Evolutionary conservation across 1,140 invertebrate species (phyloP).

Genomic region (Leptopilina clavipes): DNA sequence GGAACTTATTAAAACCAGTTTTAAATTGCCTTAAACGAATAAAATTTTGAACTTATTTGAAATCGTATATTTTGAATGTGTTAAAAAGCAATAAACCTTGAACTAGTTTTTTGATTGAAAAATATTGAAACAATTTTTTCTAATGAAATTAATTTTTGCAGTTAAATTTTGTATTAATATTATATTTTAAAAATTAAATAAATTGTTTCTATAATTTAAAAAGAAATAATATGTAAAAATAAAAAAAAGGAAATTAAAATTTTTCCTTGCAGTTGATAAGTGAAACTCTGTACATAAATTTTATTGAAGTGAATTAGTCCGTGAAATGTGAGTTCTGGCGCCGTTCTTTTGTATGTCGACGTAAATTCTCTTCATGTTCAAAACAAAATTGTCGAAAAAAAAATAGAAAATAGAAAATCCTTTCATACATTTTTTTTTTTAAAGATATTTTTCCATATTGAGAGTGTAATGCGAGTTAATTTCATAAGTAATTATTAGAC

Average conservation of each 20-base stretch:
- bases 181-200: too few species aligned
- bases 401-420: not conserved
- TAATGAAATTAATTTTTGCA: too few species aligned
- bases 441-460: not conserved
- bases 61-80: too few species aligned
- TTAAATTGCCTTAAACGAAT: too few species aligned
- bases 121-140: too few species aligned
- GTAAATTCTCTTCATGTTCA: not conserved
- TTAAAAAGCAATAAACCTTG: too few species aligned
- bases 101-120: too few species aligned
- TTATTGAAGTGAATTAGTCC: conserved; percentile 8
- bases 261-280: not conserved
- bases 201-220: too few species aligned
- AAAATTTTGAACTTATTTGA: too few species aligned
- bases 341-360: not conserved
- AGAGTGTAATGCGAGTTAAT: not conserved
- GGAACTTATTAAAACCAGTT: too few species aligned
- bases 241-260: not conserved
- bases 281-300: not conserved
- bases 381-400: not conserved
- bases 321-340: not conserved
- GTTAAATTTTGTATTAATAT: too few species aligned
- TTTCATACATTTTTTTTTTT: not conserved
- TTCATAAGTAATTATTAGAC: not conserved
- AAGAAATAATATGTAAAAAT: too few species aligned